These are phyloP conservation scores for Oxygymnocypris stewartii DNA, from an alignment of 2,113 vertebrate species.

Conservation along the genomic window DNA sequence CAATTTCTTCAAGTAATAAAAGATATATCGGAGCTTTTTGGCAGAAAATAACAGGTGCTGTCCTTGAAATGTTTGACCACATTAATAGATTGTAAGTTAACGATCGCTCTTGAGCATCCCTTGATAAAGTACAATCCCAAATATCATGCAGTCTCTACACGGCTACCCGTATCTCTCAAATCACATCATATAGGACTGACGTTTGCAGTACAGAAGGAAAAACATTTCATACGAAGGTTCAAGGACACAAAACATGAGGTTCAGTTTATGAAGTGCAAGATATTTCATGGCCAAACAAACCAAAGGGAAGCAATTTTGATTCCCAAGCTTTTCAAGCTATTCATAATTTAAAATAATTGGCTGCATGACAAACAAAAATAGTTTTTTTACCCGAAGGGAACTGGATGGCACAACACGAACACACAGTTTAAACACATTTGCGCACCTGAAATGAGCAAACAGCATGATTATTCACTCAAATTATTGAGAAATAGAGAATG, in stretches of 20 bases:
- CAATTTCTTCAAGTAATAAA: neutral
- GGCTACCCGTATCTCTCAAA: neutral
- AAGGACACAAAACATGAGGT: constrained; percentile 4
- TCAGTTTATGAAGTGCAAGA: neutral
- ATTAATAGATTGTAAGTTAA: neutral
- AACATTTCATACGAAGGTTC: neutral
- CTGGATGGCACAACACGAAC: neutral
- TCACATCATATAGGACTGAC: neutral
- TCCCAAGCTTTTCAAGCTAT: neutral
- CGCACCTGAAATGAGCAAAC: neutral
- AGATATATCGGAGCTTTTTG: neutral
- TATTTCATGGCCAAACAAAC: constrained; percentile 1
- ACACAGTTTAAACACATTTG: neutral
- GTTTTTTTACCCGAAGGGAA: neutral
- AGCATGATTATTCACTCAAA: neutral
- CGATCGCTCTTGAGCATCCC: neutral
- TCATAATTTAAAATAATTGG: neutral
- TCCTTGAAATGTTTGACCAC: neutral
- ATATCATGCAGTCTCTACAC: too few species aligned
- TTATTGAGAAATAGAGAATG: neutral
- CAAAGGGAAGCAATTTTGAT: neutral
- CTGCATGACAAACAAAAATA: neutral
- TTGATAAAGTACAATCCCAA: neutral
- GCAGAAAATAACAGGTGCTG: neutral
- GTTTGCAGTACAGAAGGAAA: neutral